These are phyloP conservation scores for Bos javanicus DNA, from an alignment of 2,113 vertebrate genomes.

Conservation along the genomic window DNA sequence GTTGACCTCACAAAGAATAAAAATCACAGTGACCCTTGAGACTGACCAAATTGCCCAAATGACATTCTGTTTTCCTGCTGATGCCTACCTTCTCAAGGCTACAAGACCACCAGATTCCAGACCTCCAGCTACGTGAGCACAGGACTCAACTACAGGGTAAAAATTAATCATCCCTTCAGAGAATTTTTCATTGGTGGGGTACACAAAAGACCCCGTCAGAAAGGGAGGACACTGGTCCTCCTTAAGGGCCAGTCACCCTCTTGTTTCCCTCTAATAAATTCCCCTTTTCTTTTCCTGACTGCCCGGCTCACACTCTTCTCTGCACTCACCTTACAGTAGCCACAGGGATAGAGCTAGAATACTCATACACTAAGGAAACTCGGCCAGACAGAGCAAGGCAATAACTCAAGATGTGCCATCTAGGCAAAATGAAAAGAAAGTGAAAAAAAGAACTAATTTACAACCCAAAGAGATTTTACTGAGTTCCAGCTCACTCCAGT, in stretches of 20 bases:
- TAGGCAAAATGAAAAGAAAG: not conserved
- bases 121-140: not conserved
- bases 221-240: not conserved
- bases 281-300: not conserved
- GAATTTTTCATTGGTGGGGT: not conserved
- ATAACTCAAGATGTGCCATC: not conserved
- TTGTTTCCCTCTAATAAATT: not conserved
- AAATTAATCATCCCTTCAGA: not conserved
- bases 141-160: not conserved
- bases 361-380: not conserved
- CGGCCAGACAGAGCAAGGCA: not conserved
- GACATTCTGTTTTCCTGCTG: not conserved
- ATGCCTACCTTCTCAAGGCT: not conserved
- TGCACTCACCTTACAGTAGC: rapidly evolving
- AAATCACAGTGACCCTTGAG: not conserved
- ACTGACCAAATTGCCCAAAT: not conserved
- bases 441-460: not conserved
- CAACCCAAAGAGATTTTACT: not conserved
- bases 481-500: not conserved
- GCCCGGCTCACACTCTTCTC: not conserved
- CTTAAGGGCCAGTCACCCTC: not conserved
- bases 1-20: not conserved
- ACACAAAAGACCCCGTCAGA: not conserved
- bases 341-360: not conserved
- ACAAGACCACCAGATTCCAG: not conserved